Evolutionary conservation across 2,113 vertebrate genomes (phyloP), one percentile per base, ranked within the genome.

Genomic region (Meleagris gallopavo): DNA sequence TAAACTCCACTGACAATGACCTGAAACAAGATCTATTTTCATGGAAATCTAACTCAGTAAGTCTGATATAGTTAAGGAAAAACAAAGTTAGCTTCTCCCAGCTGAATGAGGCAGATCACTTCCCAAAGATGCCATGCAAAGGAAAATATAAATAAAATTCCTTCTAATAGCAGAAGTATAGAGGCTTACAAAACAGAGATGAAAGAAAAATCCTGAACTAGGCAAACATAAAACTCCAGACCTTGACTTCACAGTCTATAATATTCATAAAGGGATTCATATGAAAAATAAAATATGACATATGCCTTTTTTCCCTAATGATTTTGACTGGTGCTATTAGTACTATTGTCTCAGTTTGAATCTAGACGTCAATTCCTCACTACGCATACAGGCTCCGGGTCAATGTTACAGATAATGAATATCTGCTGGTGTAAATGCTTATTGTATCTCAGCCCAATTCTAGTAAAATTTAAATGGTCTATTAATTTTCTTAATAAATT

Each of bases 401-500:
- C 97, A 97, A 90, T 75, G 88, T 83, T 86, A 96, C 92, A 97
- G 96, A 96, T 96, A 97, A 97, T 97, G 88, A 96, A 87, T 97
- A 95, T 92, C 96, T 96, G 95, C 97, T 96, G 74, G 78, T 94
- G 89, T 91, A 97, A 96, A 95, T 73, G 82, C 94, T 96, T 97
- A 94, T 94, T 91, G 71, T 91, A 90, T 97, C 97, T 98, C 96
- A 97, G 95, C 92, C 96, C 98, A 96, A 97, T 97, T 97, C 96
- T 94, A 97, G 96, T 97, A 97, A 98, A 98, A 98, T 97, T 96
- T 97, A 97, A 98, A 98, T 95, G 98, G 96, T 97, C 97, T 97
- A 98, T 98, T 98, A 98, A 98, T 98, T 98, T 97, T 95, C 96
- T 97, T 98, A 98, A 98, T 98, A 98, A 97, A 98, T 98, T 98